phyloP scores from a whole-genome alignment of 2,113 vertebrate species.

The Phyllopteryx taeniolatus region DNA sequence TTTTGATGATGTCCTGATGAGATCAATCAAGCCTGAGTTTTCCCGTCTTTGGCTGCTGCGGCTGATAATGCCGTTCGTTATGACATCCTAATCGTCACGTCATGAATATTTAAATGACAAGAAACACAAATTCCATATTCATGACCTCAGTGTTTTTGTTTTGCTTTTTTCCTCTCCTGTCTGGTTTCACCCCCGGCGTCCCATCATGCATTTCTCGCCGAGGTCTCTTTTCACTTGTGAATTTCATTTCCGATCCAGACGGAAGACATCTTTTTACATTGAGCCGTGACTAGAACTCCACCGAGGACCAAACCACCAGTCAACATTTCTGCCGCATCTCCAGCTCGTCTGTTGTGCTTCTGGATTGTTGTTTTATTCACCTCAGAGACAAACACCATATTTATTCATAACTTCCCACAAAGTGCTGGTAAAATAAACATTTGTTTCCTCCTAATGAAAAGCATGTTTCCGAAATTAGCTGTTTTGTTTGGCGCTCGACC shows the following conservation, averaged over 20 bases:
- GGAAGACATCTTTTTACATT: constrained; percentile 18
- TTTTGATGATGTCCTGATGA: constrained; percentile 78
- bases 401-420: constrained; percentile 68
- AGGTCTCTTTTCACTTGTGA: constrained; percentile 15
- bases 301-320: constrained; percentile 49
- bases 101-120: constrained; percentile 73
- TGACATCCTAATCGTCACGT: constrained; percentile 70
- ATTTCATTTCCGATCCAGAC: constrained; percentile 15
- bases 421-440: constrained; percentile 68
- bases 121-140: constrained; percentile 69
- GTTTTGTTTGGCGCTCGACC: constrained; percentile 63
- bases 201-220: constrained; percentile 28
- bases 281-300: constrained; percentile 52
- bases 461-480: constrained; percentile 64
- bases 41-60: constrained; percentile 58
- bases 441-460: constrained; percentile 69
- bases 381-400: constrained; percentile 69
- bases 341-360: constrained; percentile 47
- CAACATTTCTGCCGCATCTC: constrained; percentile 38
- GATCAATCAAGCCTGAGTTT: constrained; percentile 71
- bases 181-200: constrained; percentile 31
- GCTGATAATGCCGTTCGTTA: constrained; percentile 65
- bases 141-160: constrained; percentile 68
- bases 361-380: constrained; percentile 69
- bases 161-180: constrained; percentile 31